phyloP scores from a whole-genome alignment of 2,113 vertebrate genomes.

The Microcebus lehilahytsara region DNA sequence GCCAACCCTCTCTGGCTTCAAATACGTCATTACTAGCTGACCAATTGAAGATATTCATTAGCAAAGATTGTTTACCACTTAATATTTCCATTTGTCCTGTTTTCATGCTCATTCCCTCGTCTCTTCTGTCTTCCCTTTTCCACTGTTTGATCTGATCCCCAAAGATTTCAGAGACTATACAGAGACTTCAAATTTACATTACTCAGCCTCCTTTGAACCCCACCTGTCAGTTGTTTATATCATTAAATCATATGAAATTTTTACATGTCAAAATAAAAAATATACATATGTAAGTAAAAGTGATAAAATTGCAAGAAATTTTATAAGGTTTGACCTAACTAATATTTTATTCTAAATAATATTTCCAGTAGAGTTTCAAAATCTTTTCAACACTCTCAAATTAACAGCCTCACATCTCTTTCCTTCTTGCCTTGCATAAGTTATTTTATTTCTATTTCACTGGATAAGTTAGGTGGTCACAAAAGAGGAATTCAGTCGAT shows the following conservation, averaged over 20 bases:
- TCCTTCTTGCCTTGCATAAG: neutral
- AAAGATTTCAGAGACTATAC: neutral
- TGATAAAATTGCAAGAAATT: neutral
- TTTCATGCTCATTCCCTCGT: neutral
- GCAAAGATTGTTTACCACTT: neutral
- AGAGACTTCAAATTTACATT: neutral
- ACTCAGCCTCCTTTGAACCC: neutral
- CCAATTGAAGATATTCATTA: neutral
- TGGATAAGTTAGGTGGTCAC: neutral
- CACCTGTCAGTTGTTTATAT: neutral
- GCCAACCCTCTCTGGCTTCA: neutral
- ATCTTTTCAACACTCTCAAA: neutral
- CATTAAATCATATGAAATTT: neutral
- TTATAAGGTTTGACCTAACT: neutral
- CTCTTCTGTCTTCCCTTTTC: neutral
- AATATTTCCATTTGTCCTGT: neutral
- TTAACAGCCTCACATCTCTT: neutral
- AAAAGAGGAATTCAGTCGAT: neutral
- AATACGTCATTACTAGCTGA: neutral
- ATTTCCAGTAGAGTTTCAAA: slow-evolving; percentile 3
- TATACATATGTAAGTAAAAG: neutral
- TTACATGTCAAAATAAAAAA: neutral
- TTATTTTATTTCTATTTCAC: neutral
- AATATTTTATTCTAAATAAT: slow-evolving; percentile 9
- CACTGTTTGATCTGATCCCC: neutral